A percentile compares a stretch with the other conserved stretches of the same genome.
Conservation (phyloP, 2,113 vertebrate genomes). For the Puffinus mauretanicus region DNA sequence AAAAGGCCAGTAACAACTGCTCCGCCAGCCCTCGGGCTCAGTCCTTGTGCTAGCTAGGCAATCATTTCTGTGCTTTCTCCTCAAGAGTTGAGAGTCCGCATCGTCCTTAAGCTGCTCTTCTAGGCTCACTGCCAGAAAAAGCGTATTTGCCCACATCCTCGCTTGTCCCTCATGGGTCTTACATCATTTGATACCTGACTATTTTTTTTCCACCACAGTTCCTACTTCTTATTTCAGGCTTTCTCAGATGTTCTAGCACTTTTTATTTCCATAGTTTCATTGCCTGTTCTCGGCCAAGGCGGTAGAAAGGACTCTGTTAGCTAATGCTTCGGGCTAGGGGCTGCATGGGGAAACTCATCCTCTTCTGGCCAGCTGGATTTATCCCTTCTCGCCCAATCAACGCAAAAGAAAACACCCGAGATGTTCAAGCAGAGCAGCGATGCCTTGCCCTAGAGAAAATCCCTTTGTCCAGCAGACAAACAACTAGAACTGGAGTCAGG, state of each 20-base stretch:
- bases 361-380: background rate
- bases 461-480: background rate
- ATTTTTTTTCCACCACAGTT: background rate
- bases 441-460: background rate
- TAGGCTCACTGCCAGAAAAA: background rate
- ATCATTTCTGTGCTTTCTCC: background rate
- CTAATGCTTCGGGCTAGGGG: background rate
- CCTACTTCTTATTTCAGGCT: background rate
- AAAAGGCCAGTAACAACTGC: background rate
- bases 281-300: fast-evolving
- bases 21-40: background rate
- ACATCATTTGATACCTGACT: background rate
- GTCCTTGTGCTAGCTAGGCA: background rate
- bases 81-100: fast-evolving
- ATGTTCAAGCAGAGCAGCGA: background rate
- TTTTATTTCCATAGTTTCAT: background rate
- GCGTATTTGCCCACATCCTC: background rate
- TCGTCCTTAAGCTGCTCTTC: background rate
- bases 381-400: background rate
- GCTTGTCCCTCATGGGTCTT: background rate
- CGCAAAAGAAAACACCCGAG: background rate
- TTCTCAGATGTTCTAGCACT: background rate
- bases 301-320: background rate
- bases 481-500: background rate
- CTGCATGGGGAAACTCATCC: background rate